Evolutionary conservation across 2,888 invertebrate species (phyloP).

Genomic region (Pollenia labialis): DNA sequence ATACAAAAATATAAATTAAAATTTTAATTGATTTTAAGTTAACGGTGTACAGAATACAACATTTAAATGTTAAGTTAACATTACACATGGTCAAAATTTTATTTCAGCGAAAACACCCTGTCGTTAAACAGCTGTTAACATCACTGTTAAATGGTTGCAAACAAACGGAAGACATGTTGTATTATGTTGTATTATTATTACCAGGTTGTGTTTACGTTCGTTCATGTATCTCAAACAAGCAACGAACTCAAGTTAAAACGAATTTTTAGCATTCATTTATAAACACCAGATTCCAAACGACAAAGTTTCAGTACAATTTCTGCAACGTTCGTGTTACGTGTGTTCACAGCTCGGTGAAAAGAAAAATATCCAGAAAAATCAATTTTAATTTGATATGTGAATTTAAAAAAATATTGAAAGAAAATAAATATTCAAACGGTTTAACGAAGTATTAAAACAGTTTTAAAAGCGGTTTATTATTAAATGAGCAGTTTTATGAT

Average conservation of each 20-base stretch:
- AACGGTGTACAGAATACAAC: background rate
- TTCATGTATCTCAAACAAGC: conserved; percentile 49
- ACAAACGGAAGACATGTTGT: conserved; percentile 57
- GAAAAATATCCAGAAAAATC: background rate
- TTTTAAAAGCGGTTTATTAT: conserved; percentile 23
- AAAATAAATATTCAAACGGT: conserved; percentile 20
- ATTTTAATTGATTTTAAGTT: background rate
- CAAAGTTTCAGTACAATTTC: conserved; percentile 71
- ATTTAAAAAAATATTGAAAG: background rate
- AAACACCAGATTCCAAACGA: conserved; percentile 60
- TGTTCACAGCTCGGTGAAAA: conserved; percentile 51
- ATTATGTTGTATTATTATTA: conserved; percentile 70
- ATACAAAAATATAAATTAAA: too few relatives aligned
- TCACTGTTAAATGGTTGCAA: conserved; percentile 23
- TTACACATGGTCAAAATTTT: background rate
- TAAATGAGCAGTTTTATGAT: background rate
- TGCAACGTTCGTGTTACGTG: conserved; percentile 68
- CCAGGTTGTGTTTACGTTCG: conserved; percentile 71
- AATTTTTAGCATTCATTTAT: conserved; percentile 69
- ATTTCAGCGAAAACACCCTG: conserved; percentile 47
- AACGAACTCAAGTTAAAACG: conserved; percentile 42
- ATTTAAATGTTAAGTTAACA: background rate
- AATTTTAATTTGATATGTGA: conserved; percentile 17
- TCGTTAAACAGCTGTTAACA: conserved; percentile 25
- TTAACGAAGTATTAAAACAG: conserved; percentile 32